Evolutionary conservation across 2,888 invertebrate genomes (phyloP), one percentile per base, ranked within the genome.

Genomic region (Diarsia rubi): DNA sequence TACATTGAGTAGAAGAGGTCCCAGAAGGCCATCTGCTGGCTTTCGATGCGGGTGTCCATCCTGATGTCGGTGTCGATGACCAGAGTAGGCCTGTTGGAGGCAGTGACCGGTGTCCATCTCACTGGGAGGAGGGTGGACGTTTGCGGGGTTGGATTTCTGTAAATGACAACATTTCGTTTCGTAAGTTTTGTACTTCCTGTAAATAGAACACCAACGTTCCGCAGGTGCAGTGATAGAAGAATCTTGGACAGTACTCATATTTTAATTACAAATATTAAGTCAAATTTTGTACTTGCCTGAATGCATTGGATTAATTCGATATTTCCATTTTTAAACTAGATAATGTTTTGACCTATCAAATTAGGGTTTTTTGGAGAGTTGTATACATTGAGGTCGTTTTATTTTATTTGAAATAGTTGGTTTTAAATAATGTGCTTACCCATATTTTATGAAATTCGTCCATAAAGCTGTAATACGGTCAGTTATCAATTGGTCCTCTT

Each of bases 21-120:
- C 96, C 96, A 96, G 82, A 95, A 96, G 0, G 95, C 93, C 93
- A 95, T 94, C 31, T 95, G 91, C 12, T 94, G 91, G 67, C 93
- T 92, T 67, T 90, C 88, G 11, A 94, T 91, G 67, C 96, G 88
- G 44, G 89, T 86, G 54, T 93, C 92, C 71, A 95, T 78, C 21
- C 81, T 78, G 6, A 95, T 82, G 16, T 94, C 90, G 0, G 91
- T 87, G 79, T 94, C 95, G 11, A 96, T 95, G 12, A 93, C 88
- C 79, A 96, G 73, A 54, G 93, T 92, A 0, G 95, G 95, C 75
- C 95, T 92, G 27, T 89, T 88, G 21, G 90, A 85, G 8, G 79
- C 71, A 2, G 91, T 91, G 1, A 92, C 90, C 16, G 94, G 90
- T 45, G 84, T 81, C 96, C 96, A 96, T 0, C 67, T 86, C 16